Conservation (phyloP, 2,888 invertebrate genomes). For the Julus scanicus region DNA sequence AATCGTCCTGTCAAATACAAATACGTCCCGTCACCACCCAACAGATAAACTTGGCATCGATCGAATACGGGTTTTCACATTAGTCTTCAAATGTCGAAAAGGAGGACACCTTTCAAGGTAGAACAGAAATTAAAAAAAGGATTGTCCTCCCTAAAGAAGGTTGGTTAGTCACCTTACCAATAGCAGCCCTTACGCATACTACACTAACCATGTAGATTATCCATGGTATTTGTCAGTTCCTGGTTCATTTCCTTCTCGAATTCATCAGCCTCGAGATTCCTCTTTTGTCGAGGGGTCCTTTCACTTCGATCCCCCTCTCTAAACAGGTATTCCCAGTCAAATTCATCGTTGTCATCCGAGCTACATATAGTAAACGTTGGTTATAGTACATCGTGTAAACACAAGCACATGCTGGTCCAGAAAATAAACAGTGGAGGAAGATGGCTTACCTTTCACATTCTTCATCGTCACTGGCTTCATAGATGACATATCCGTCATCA, state of each 20-base stretch:
- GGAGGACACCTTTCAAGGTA: too few species aligned
- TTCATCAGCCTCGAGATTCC: constrained; percentile 46
- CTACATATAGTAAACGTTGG: neutral
- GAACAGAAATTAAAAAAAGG: too few species aligned
- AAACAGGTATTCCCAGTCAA: neutral
- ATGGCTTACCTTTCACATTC: constrained; percentile 51
- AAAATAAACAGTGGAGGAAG: neutral
- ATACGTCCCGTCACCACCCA: too few species aligned
- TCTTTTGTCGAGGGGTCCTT: neutral
- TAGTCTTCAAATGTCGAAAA: too few species aligned
- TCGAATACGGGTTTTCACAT: too few species aligned
- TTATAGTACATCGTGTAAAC: neutral
- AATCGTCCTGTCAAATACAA: too few species aligned
- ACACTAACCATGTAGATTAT: constrained; percentile 51
- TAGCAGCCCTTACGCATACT: too few species aligned
- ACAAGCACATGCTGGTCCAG: neutral
- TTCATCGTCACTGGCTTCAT: constrained; percentile 55
- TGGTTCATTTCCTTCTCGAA: constrained; percentile 56
- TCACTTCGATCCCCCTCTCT: neutral
- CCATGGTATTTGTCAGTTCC: constrained; percentile 54
- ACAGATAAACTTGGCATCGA: too few species aligned
- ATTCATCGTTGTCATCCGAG: constrained; percentile 55
- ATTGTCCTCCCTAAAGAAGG: too few species aligned
- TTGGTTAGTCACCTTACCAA: too few species aligned
- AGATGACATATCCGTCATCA: constrained; percentile 54